Conservation (phyloP, 2,888 invertebrate genomes). For the Byasa hedistus region DNA sequence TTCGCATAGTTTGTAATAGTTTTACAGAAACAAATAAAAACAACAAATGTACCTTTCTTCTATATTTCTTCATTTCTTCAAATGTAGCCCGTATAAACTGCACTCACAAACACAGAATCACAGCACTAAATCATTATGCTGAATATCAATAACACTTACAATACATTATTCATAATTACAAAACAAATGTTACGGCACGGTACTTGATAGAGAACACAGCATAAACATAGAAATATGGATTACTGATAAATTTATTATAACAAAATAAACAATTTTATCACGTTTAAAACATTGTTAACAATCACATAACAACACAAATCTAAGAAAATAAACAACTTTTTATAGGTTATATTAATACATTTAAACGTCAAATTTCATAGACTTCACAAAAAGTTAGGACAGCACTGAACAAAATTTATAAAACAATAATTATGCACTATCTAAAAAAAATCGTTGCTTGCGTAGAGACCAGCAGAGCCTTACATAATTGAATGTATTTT, state of each 20-base stretch:
- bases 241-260: neutral
- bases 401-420: neutral
- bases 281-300: constrained; percentile 6
- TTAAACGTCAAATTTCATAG: constrained; percentile 24
- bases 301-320: constrained; percentile 8
- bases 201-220: neutral
- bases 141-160: neutral
- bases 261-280: neutral
- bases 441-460: neutral
- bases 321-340: constrained; percentile 27
- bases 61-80: neutral
- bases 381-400: constrained; percentile 1
- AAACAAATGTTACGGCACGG: neutral
- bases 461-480: neutral
- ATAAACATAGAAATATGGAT: neutral
- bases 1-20: no score
- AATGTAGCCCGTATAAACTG: neutral
- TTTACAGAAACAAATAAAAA: no score
- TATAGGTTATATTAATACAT: constrained; percentile 22
- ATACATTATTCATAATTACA: neutral
- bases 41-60: neutral
- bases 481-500: no score
- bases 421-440: neutral
- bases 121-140: neutral
- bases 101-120: neutral